phyloP scores from a whole-genome alignment of 1,140 invertebrate species.

The Heliconius melpomene region DNA sequence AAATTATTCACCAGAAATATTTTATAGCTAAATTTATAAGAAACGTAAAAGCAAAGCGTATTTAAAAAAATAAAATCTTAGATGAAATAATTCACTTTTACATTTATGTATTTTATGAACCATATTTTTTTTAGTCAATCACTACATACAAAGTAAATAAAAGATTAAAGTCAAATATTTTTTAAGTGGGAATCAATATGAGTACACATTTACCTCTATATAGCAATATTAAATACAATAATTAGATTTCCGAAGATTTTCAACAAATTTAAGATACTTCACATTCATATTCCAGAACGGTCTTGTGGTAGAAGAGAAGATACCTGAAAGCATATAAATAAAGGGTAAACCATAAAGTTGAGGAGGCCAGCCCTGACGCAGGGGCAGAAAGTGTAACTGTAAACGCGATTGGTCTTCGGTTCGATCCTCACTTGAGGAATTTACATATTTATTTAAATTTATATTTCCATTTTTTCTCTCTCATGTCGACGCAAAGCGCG shows the following conservation, averaged over 20 bases:
- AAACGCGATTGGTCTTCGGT: no score
- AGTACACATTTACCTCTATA: background rate
- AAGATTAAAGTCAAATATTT: background rate
- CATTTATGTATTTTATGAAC: background rate
- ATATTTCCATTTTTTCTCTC: no score
- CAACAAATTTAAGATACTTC: constrained; percentile 54
- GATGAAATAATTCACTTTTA: no score
- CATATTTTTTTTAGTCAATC: background rate
- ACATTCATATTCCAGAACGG: constrained; percentile 90
- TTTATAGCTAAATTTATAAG: background rate
- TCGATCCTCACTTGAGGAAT: no score
- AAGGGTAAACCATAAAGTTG: no score
- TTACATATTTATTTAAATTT: no score
- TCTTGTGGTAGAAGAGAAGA: constrained; percentile 96
- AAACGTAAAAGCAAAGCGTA: background rate
- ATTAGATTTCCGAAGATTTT: background rate
- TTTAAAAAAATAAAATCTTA: no score
- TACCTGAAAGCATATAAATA: constrained; percentile 84
- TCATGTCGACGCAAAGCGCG: no score
- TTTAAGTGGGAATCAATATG: background rate
- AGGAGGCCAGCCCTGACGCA: no score
- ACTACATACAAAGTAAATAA: background rate
- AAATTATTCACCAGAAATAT: background rate
- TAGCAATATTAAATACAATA: background rate
- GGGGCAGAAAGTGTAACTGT: no score